These are phyloP conservation scores for Coelopa pilipes DNA, from an alignment of 2,888 invertebrate genomes.

Conservation along the genomic window DNA sequence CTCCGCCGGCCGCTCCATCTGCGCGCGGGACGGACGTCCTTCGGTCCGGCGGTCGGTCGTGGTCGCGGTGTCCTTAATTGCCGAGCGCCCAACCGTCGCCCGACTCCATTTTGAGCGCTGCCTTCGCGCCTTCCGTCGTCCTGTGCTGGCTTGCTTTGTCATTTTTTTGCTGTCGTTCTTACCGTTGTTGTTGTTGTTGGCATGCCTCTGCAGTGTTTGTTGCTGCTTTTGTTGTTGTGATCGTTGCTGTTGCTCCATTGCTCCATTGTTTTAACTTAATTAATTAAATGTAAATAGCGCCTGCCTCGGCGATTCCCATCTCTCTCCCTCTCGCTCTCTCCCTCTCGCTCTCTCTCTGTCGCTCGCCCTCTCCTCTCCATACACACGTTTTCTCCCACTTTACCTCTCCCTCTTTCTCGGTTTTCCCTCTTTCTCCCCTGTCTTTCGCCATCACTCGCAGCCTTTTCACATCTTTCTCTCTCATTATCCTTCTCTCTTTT, in stretches of 20 bases:
- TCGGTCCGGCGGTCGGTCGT: background rate
- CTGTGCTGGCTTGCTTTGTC: background rate
- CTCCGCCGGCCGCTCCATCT: background rate
- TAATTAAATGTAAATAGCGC: slow-evolving; percentile 35
- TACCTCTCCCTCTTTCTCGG: too few species aligned
- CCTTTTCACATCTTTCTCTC: too few species aligned
- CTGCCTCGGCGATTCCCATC: slow-evolving; percentile 6
- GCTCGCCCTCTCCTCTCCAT: background rate
- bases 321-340: background rate
- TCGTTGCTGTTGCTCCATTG: slow-evolving; percentile 11
- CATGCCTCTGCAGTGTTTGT: background rate
- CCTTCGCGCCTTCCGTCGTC: slow-evolving; percentile 11
- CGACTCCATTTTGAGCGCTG: slow-evolving; percentile 1
- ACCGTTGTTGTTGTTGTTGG: slow-evolving; percentile 3
- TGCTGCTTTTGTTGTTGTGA: background rate
- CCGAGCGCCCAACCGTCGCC: background rate
- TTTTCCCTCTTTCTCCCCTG: too few species aligned
- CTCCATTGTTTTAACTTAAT: slow-evolving; percentile 29
- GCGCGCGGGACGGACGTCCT: background rate
- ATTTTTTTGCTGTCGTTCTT: background rate
- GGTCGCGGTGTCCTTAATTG: slow-evolving; percentile 4
- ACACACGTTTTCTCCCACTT: slow-evolving; percentile 28
- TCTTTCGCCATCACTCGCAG: too few species aligned
- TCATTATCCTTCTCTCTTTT: too few species aligned
- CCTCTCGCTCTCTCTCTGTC: background rate